Conservation (phyloP, 2,888 invertebrate species). For the Cryptocephalus moraei region DNA sequence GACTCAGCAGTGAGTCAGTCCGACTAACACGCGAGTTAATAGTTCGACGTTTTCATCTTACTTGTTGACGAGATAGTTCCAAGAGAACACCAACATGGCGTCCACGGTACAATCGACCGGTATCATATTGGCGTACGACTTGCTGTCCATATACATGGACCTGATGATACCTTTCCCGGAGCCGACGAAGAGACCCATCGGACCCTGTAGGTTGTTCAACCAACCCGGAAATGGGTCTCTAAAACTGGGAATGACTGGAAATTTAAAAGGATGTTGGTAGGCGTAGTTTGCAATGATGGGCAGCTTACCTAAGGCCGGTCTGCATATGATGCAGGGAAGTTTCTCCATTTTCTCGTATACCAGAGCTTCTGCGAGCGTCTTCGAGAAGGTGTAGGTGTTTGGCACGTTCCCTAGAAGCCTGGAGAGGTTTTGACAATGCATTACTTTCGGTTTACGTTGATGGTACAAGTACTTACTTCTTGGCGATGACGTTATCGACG, state of each 20-base stretch:
- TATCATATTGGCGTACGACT: conserved; percentile 55
- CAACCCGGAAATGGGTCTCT: conserved; percentile 75
- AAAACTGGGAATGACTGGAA: conserved; percentile 63
- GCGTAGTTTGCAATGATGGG: neutral
- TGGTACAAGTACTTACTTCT: neutral
- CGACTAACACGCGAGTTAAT: too few relatives aligned
- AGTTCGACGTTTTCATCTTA: too few relatives aligned
- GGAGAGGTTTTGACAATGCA: conserved; percentile 4
- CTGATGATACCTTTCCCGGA: conserved; percentile 78
- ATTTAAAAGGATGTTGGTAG: neutral
- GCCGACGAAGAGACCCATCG: conserved; percentile 72
- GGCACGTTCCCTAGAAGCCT: conserved; percentile 66
- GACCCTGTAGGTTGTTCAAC: conserved; percentile 86
- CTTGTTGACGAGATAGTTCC: conserved; percentile 38
- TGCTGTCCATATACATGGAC: conserved; percentile 64
- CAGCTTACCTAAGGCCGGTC: conserved; percentile 69
- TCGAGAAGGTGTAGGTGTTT: conserved; percentile 90
- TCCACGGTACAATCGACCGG: conserved; percentile 75
- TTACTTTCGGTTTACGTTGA: too few relatives aligned
- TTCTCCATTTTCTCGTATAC: conserved; percentile 66
- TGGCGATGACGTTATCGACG: neutral
- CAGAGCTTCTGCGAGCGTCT: conserved; percentile 78
- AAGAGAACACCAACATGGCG: conserved; percentile 62
- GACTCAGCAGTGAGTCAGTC: too few relatives aligned
- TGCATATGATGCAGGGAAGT: conserved; percentile 68